Evolutionary conservation across 2,888 invertebrate genomes (phyloP).

Genomic region (Cantharis lateralis): DNA sequence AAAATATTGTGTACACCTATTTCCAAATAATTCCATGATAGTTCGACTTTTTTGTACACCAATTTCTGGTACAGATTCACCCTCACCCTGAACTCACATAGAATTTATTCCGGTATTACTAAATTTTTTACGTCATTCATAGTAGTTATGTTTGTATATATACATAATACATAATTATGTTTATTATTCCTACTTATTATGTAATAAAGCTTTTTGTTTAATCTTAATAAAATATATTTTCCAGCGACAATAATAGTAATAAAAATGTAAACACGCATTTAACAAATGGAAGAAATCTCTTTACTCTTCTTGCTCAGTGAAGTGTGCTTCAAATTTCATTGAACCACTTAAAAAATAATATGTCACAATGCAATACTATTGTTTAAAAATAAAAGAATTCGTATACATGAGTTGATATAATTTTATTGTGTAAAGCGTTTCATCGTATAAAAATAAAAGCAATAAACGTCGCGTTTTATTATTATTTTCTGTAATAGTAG

Average conservation of each 20-base stretch:
- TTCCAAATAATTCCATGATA: too few relatives aligned
- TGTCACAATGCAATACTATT: slow-evolving; percentile 14
- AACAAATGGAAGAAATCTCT: slow-evolving; percentile 16
- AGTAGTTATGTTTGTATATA: too few relatives aligned
- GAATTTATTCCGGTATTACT: background rate
- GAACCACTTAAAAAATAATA: slow-evolving; percentile 11
- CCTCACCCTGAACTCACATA: too few relatives aligned
- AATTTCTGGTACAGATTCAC: too few relatives aligned
- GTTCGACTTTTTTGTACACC: too few relatives aligned
- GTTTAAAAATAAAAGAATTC: slow-evolving; percentile 1
- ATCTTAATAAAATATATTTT: background rate
- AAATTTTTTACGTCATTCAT: background rate
- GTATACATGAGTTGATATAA: background rate
- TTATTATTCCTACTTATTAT: background rate
- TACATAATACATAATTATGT: background rate
- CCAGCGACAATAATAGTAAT: background rate
- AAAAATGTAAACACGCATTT: background rate
- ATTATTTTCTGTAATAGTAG: background rate
- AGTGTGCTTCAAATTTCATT: slow-evolving; percentile 4
- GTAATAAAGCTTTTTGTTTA: background rate
- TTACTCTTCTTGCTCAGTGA: slow-evolving; percentile 23
- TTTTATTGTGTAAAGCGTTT: background rate
- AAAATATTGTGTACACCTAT: too few relatives aligned
- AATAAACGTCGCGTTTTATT: background rate
- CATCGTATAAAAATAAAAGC: background rate